Evolutionary conservation across 2,113 vertebrate species (phyloP), one percentile per base, ranked within the genome.

Genomic region (Channa argus): DNA sequence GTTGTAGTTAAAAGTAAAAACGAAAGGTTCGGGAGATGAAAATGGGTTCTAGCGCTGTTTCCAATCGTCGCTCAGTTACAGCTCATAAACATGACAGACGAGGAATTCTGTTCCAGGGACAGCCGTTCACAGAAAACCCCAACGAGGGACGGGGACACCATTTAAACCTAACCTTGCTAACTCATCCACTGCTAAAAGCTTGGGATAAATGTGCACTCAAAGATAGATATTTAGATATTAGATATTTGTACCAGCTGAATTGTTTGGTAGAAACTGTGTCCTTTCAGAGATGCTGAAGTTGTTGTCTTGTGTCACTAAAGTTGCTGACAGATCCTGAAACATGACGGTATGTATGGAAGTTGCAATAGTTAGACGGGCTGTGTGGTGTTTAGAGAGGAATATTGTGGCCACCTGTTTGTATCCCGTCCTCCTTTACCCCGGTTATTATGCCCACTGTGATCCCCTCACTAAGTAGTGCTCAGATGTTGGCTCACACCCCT

Each of bases 301-400:
- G 73, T 54, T 65, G 58, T 88, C 8, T 80, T 88, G 68, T 83
- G 53, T 80, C 61, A 81, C 49, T 65, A n/a, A 85, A 79, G 60
- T 73, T 84, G 77, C 81, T 52, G 69, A 68, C 83, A 69, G 84
- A 78, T 50, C 86, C 71, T 50, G 80, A 82, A 79, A 63, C 71
- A 92, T 91, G 91, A 90, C 87, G 88, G 91, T 92, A 92, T 86
- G 36, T 41, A 24, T 11, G 56, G n/a, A 41, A 46, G 77, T 71
- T 75, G 83, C 6, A 53, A 14, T n/a, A 1, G 6, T 64, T 33
- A 39, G 65, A 62, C 38, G 6, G 15, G 24, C 24, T 24, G 24
- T 24, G 45, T 83, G 69, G 39, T 72, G 44, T 79, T 51, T 71
- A 73, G 54, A 78, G 15, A 47, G 33, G 12, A 50, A 41, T 39